phyloP scores from a whole-genome alignment of 2,888 invertebrate species.

The Baronia brevicornis region DNA sequence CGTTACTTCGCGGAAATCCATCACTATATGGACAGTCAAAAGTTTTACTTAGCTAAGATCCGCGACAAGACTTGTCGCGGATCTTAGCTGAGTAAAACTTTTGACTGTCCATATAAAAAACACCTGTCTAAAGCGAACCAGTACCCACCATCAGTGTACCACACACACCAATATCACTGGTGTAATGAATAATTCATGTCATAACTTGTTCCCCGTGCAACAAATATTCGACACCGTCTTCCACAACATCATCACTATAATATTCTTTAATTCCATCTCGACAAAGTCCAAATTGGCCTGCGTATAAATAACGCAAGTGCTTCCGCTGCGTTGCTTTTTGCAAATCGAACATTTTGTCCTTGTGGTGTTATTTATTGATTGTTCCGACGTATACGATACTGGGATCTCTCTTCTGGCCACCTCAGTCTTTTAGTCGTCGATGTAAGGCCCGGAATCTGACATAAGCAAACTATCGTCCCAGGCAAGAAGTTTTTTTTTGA shows the following conservation, averaged over 20 bases:
- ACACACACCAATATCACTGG: slow-evolving; percentile 6
- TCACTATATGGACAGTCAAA: no score
- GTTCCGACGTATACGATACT: slow-evolving; percentile 6
- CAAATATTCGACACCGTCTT: background rate
- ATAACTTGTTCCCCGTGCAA: slow-evolving; percentile 8
- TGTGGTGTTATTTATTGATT: slow-evolving; percentile 15
- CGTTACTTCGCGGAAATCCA: no score
- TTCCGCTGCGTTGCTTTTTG: background rate
- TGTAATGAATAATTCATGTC: slow-evolving; percentile 12
- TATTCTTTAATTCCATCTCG: background rate
- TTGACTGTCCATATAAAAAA: slow-evolving; percentile 10
- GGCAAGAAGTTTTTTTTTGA: no score
- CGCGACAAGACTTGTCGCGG: no score
- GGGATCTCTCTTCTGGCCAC: no score
- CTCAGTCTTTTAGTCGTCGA: no score
- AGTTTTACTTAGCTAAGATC: no score
- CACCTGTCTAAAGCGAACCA: slow-evolving; percentile 2
- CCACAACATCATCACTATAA: background rate
- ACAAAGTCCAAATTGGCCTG: slow-evolving; percentile 1
- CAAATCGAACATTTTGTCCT: slow-evolving; percentile 12
- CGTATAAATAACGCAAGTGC: no score
- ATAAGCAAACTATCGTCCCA: no score
- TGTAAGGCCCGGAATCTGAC: no score
- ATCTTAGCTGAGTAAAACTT: no score
- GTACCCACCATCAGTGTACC: slow-evolving; percentile 3